Base-by-base conservation (phyloP, 2,797 vertebrate species). In the Masticophis lateralis region DNA sequence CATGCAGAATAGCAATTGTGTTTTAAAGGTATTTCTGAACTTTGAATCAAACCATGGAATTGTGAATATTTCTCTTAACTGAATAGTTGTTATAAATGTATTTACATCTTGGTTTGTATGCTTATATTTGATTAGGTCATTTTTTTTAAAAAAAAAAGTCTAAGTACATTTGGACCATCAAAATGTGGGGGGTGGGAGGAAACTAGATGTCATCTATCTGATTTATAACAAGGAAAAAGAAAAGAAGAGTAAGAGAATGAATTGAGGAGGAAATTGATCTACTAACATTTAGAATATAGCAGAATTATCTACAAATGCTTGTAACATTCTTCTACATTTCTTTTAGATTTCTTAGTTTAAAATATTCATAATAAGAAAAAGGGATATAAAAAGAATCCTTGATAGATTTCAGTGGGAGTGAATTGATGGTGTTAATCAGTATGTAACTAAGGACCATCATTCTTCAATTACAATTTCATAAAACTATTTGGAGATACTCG, bases 161-260 rank as follows among this genome's bases (percentile, higher is more conserved):
- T 87, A 87, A 28, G 18, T n/a, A n/a, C 13, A 56, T 83, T 53
- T 53, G 51, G 13, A 55, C 51, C 86, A 28, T 87, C 86, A 87
- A 53, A n/a, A 87, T 55, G 12, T 1, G 28, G 27, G 32, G 2
- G 5, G 2, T 2, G 51, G 18, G 8, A 1, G 3, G 0, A 51
- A 51, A 53, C 47, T 8, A n/a, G 51, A 87, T 87, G 47, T 55
- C 5, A 55, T 53, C 3, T 56, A 16, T 53, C 86, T 3, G 3
- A 56, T 87, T 55, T 87, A n/a, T 53, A n/a, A 28, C 28, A 56
- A 56, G 86, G 13, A 53, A 51, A 87, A 87, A 55, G 12, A 28
- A 51, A 53, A 51, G 27, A 51, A 86, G 22, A 27, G 14, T 8
- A 87, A 13, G 27, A 53, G 13, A 79, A 79, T 79, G 32, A 43